Evolutionary conservation across 2,888 invertebrate species (phyloP).

Genomic region (Caenorhabditis sulstoni): DNA sequence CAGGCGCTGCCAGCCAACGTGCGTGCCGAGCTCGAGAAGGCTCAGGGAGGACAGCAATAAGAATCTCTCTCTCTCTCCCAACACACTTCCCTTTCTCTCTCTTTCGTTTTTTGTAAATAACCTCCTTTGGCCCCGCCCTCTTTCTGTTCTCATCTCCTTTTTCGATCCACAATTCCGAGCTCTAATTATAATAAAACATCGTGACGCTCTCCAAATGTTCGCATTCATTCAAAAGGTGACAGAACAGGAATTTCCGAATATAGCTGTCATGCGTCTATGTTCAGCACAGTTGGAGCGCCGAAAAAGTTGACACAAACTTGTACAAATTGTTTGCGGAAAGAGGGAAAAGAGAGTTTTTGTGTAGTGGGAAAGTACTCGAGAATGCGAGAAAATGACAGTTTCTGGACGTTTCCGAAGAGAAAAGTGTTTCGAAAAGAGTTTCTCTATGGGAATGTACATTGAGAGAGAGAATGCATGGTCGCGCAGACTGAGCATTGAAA

Average conservation of each 20-base stretch:
- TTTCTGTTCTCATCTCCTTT: conserved; percentile 30
- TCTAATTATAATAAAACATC: conserved; percentile 50
- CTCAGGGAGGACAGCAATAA: conserved; percentile 59
- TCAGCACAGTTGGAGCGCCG: conserved; percentile 12
- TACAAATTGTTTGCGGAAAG: conserved; percentile 28
- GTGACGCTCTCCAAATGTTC: conserved; percentile 30
- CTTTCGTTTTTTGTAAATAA: conserved; percentile 46
- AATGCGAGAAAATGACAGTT: conserved; percentile 6
- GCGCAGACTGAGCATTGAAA: too few relatives aligned
- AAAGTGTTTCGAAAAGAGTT: neutral
- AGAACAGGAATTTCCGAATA: conserved; percentile 35
- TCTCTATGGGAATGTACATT: neutral
- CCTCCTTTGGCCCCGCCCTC: conserved; percentile 24
- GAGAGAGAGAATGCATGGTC: too few relatives aligned
- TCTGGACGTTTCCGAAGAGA: neutral
- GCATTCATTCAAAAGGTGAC: neutral
- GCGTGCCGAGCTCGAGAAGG: conserved; percentile 72
- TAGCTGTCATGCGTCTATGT: conserved; percentile 19
- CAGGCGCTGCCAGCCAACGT: conserved; percentile 71
- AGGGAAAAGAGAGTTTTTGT: conserved; percentile 4
- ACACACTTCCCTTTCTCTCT: conserved; percentile 2
- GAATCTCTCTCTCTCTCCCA: too few relatives aligned
- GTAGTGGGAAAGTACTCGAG: conserved; percentile 27
- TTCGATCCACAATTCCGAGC: conserved; percentile 11
- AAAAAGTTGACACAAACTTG: conserved; percentile 45